Evolutionary conservation across 2,797 vertebrate genomes (phyloP).

Genomic region (Sebastes hopkinsi): DNA sequence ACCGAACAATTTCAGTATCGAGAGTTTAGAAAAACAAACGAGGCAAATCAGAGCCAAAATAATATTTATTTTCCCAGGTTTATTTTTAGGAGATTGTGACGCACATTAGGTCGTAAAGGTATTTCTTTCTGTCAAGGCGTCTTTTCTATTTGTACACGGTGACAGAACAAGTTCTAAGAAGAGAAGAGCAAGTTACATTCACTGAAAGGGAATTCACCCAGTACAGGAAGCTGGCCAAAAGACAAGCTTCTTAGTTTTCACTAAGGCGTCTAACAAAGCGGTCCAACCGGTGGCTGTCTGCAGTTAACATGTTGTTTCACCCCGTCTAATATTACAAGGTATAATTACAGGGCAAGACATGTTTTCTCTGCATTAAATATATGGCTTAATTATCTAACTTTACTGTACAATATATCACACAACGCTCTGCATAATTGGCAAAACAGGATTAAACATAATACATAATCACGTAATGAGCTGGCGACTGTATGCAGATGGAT

Average conservation of each 20-base stretch:
- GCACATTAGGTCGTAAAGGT: conserved; percentile 4
- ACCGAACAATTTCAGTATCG: background rate
- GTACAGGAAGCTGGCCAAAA: conserved; percentile 62
- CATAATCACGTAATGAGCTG: background rate
- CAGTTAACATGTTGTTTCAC: conserved; percentile 34
- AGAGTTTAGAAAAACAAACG: conserved; percentile 14
- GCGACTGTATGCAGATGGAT: background rate
- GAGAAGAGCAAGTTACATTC: conserved; percentile 35
- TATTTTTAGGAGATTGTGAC: conserved; percentile 61
- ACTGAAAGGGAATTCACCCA: conserved; percentile 33
- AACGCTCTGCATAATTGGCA: background rate
- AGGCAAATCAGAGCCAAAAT: background rate
- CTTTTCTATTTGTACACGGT: conserved; percentile 22
- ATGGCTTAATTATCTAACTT: conserved; percentile 5
- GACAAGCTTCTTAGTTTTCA: conserved; percentile 64
- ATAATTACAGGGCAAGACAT: conserved; percentile 12
- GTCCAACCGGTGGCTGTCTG: conserved; percentile 51
- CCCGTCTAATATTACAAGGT: conserved; percentile 42
- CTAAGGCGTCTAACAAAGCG: conserved; percentile 51
- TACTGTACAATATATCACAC: background rate
- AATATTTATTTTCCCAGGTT: conserved; percentile 28
- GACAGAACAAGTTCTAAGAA: conserved; percentile 54
- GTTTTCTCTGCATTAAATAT: conserved; percentile 6
- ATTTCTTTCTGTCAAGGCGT: conserved; percentile 28
- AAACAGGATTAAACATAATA: background rate